Percentiles rank a stretch among this genome's conserved stretches.
These are phyloP conservation scores for Eulemur mongoz DNA, from an alignment of 2,797 vertebrate genomes.

Conservation along the genomic window DNA sequence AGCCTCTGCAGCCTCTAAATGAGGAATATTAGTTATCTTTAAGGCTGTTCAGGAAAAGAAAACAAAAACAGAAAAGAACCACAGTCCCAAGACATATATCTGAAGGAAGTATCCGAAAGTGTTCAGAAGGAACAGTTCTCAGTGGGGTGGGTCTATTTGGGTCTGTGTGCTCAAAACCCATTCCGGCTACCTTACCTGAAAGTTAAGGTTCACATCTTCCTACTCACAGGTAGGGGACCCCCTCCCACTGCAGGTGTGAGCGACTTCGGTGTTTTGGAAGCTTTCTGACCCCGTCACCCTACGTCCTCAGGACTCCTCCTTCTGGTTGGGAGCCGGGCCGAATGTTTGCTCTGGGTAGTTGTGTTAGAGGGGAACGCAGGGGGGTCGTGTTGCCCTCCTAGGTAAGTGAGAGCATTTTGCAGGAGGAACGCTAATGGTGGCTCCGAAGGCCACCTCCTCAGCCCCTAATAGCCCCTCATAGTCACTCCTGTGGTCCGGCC, in stretches of 20 bases:
- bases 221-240: neutral
- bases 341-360: neutral
- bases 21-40: neutral
- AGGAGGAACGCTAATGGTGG: neutral
- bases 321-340: neutral
- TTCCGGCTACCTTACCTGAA: neutral
- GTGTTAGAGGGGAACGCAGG: neutral
- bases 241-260: neutral
- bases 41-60: neutral
- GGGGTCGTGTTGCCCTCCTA: fast-evolving
- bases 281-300: neutral
- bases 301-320: neutral
- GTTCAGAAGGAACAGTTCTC: neutral
- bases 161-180: neutral
- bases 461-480: fast-evolving
- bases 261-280: constrained; percentile 9
- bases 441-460: neutral
- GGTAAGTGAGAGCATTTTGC: neutral
- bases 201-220: neutral
- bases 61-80: neutral
- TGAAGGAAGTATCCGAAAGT: neutral
- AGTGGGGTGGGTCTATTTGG: neutral
- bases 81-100: neutral
- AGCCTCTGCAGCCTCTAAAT: neutral
- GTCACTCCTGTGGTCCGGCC: neutral